Evolutionary conservation across 2,888 invertebrate genomes (phyloP), one percentile per base, ranked within the genome.

Genomic region (Drosophila siamana): DNA sequence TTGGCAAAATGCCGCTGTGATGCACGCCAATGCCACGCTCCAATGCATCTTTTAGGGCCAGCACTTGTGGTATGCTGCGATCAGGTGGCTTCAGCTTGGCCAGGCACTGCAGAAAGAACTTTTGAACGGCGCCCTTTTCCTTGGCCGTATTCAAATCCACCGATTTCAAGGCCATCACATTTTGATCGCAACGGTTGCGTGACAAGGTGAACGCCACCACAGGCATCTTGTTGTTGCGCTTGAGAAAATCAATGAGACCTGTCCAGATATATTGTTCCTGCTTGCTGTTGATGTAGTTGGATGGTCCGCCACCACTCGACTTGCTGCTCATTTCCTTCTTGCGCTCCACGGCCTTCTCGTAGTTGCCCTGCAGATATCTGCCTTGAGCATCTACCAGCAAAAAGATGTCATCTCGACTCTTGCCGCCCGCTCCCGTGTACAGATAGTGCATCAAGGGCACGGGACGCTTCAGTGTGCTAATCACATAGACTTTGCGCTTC

Each of bases 1-100:
- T 96, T 0, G 99, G 99, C 66, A 99, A 92, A 79, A 99, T 98
- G 9, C 99, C 99, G 91, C 98, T 98, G 92, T 99, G 99, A 92
- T 99, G 99, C 3, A 99, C 96, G 0, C 99, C 99, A 69, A 99
- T 96, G 1, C 99, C 99, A 60, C 96, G 94, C 81, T 95, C 94
- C 19, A 97, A 90, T 41, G 95, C 94, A 57, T 95, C 94, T 79
- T 94, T 93, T 94, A 98, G 94, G 0, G 81, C 89, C 64, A 94
- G 93, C 16, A 96, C 95, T 94, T 99, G 99, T 0, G 99, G 99
- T 55, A 99, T 93, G 74, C 95, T 93, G 70, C 96, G 94, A 90
- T 99, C 99, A 0, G 96, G 95, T 48, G 96, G 96, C 90, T 98
- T 98, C 6, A 98, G 92, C 77, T 95, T 94, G 54, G 95, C 94